Evolutionary conservation across 2,888 invertebrate genomes (phyloP).

Genomic region (Bhutanitis thaidina): DNA sequence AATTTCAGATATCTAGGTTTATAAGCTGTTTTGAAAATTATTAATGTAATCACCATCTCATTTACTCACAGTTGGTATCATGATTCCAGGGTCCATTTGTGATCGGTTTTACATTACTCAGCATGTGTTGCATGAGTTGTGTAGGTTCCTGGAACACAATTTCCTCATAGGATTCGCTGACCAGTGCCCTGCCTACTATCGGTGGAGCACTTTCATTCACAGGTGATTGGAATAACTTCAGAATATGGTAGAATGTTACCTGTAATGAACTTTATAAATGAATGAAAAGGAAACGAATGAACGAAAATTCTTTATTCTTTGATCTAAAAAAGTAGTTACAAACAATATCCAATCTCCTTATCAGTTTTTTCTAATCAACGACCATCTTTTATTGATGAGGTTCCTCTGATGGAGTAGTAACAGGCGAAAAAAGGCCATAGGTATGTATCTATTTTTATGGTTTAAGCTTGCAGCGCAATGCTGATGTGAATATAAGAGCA

Average conservation of each 20-base stretch:
- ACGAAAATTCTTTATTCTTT: no score
- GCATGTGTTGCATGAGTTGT: conserved; percentile 92
- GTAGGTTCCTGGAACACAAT: conserved; percentile 96
- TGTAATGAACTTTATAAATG: conserved; percentile 58
- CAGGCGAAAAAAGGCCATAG: no score
- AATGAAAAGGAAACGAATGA: no score
- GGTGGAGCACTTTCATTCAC: conserved; percentile 69
- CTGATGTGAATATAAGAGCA: no score
- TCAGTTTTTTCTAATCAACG: no score
- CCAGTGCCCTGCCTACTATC: conserved; percentile 81
- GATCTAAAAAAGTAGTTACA: no score
- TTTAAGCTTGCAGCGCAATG: no score
- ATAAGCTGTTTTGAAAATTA: neutral
- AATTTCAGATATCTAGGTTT: no score
- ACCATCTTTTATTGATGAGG: no score
- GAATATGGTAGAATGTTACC: conserved; percentile 96
- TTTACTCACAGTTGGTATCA: conserved; percentile 91
- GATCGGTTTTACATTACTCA: conserved; percentile 87
- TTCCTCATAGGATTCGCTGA: conserved; percentile 97
- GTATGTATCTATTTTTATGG: no score
- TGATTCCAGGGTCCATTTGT: conserved; percentile 88
- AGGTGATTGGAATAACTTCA: conserved; percentile 95
- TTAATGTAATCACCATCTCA: neutral
- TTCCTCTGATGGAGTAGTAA: no score
- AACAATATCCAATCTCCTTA: no score